These are phyloP conservation scores for Magallana angulata DNA, from an alignment of 1,140 invertebrate genomes.

Conservation along the genomic window DNA sequence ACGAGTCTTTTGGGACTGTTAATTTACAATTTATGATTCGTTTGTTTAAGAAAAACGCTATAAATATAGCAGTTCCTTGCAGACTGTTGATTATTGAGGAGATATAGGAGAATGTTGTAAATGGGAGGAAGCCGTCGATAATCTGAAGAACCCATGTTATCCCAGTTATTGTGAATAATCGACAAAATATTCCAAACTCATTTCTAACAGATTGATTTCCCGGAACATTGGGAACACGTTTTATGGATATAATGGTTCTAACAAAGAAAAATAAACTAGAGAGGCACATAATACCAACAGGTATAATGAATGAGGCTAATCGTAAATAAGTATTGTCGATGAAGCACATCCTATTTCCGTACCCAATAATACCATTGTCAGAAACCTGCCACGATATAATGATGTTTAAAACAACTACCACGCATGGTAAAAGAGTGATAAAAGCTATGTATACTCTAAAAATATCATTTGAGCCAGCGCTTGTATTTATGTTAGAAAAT, in stretches of 20 bases:
- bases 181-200: slow-evolving; percentile 13
- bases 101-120: not conserved
- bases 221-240: not conserved
- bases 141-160: not conserved
- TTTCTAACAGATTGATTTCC: not conserved
- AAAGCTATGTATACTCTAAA: not conserved
- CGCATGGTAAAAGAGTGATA: not conserved
- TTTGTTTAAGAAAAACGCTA: not conserved
- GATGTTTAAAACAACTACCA: not conserved
- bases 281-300: not conserved
- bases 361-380: not conserved
- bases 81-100: not conserved
- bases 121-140: not conserved
- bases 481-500: not conserved
- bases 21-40: not conserved
- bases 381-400: not conserved
- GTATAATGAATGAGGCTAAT: not conserved
- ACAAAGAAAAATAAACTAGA: not conserved
- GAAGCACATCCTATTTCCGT: not conserved
- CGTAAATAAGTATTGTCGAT: not conserved
- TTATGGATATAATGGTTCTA: not conserved
- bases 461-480: not conserved
- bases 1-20: not conserved
- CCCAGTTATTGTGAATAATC: not conserved
- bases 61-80: slow-evolving; percentile 3